A percentile compares a stretch with the other conserved stretches of the same genome.
Conservation (phyloP, 2,888 invertebrate species). For the Fragum whitleyi region DNA sequence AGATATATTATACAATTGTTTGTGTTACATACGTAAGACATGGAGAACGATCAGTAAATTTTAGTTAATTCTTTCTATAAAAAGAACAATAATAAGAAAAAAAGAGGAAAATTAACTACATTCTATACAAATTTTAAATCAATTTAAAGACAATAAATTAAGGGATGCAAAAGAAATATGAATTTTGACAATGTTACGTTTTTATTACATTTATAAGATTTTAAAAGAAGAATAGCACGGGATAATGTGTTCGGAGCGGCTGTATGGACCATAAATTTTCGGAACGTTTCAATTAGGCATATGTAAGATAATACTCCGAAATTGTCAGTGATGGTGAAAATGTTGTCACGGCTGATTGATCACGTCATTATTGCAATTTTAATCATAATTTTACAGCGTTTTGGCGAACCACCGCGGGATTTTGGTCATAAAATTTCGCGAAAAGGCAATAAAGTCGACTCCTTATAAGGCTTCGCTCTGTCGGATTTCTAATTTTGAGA, state of each 20-base stretch:
- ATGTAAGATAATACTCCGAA: slow-evolving; percentile 17
- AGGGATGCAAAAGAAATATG: too few relatives aligned
- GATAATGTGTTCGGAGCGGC: slow-evolving; percentile 10
- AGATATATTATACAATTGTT: too few relatives aligned
- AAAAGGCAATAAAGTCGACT: slow-evolving; percentile 6
- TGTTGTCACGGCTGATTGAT: slow-evolving; percentile 17
- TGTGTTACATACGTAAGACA: too few relatives aligned
- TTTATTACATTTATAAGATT: background rate
- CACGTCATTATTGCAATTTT: slow-evolving; percentile 21
- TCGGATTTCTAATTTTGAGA: background rate
- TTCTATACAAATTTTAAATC: too few relatives aligned
- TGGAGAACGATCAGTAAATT: too few relatives aligned
- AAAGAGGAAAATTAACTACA: too few relatives aligned
- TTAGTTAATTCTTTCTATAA: too few relatives aligned
- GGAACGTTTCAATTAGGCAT: slow-evolving; percentile 21
- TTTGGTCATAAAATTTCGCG: background rate
- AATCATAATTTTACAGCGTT: slow-evolving; percentile 4
- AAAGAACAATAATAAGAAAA: too few relatives aligned
- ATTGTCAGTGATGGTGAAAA: slow-evolving; percentile 6
- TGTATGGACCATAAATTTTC: slow-evolving; percentile 18
- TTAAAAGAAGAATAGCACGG: background rate
- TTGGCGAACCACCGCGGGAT: slow-evolving; percentile 4
- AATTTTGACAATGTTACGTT: too few relatives aligned
- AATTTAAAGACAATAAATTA: too few relatives aligned
- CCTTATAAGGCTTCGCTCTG: slow-evolving; percentile 1